These are phyloP conservation scores for Diacarnus erythraeanus DNA, from an alignment of 37 sponge, comb jelly and placozoan species.

Conservation along the genomic window DNA sequence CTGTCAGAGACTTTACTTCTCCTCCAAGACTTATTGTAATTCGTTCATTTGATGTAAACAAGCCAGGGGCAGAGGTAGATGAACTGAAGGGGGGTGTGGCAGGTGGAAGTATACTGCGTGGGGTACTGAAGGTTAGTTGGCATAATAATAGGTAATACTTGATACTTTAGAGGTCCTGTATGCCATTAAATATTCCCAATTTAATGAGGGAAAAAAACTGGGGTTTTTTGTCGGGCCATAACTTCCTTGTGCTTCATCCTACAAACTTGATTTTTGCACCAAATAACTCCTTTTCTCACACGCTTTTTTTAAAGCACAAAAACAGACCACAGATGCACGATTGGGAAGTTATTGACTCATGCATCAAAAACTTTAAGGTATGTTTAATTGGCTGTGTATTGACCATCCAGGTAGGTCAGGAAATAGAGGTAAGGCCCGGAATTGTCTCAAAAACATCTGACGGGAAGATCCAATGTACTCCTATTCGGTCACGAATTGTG, in stretches of 20 bases:
- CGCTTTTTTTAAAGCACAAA: neutral
- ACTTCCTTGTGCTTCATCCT: too few relatives aligned
- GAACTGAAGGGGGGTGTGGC: constrained; percentile 98
- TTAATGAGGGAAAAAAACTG: too few relatives aligned
- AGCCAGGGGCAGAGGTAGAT: constrained; percentile 95
- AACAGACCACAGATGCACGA: too few relatives aligned
- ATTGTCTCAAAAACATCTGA: constrained; percentile 88
- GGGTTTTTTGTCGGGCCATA: too few relatives aligned
- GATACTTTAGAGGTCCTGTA: too few relatives aligned
- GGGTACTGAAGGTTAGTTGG: constrained; percentile 85
- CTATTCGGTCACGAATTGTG: constrained; percentile 80
- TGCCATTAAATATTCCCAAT: too few relatives aligned
- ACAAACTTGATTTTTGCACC: too few relatives aligned
- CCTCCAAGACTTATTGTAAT: constrained; percentile 92
- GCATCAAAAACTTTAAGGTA: too few relatives aligned
- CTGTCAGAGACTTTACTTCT: constrained; percentile 93
- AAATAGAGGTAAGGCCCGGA: constrained; percentile 96
- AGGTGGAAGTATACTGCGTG: constrained; percentile 95
- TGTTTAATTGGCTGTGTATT: neutral
- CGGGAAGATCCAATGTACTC: constrained; percentile 83
- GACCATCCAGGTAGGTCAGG: constrained; percentile 80
- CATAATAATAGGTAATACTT: too few relatives aligned
- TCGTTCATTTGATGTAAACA: constrained; percentile 97
- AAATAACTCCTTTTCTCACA: too few relatives aligned
- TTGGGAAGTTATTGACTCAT: too few relatives aligned